Base-by-base conservation (phyloP, 2,888 invertebrate species). In the Chirona hameri region DNA sequence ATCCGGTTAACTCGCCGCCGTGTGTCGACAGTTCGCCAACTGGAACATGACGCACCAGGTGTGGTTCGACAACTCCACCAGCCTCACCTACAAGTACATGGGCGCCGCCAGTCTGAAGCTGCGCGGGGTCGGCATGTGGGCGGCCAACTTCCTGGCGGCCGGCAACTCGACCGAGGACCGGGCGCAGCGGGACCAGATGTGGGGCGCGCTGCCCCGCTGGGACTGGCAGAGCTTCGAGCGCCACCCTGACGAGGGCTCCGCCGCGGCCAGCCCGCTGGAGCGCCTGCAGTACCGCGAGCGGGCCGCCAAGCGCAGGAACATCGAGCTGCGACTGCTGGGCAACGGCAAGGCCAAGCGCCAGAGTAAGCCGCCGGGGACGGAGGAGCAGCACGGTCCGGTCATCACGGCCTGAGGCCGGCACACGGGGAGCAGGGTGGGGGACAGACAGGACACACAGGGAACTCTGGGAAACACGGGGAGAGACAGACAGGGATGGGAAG, bases 101-200 rank as follows among this genome's bases (percentile, higher is more conserved):
- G 83, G 86, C 69, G 88, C 88, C 0, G 81, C 84, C 18, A 81
- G 65, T n/a, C 79, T 85, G 24, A 85, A 86, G n/a, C 82, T 88
- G 76, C 85, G 87, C 18, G 89, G 89, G 15, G 87, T 88, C 24
- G 88, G 89, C 1, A 87, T 88, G 86, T 89, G 89, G 89, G 86
- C 88, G 76, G 87, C 87, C 14, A 88, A 88, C 85, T 85, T 85
- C 81, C 84, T 89, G 18, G 86, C 88, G 83, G 88, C 84, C 31
- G 81, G 83, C 27, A 83, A 83, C 48, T 83, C 83, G 9, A 55
- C n/a, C 31, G 80, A 65, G 31, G 84, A 79, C 29, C 65, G 76
- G 69, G 21, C 27, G 48, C 83, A 84, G 55, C 83, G 79, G 5
- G 81, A 82, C 46, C 39, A n/a, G 15, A 84, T 84, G 84, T 84